These are phyloP conservation scores for Aegithalos caudatus DNA, from an alignment of 2,113 vertebrate genomes.

Conservation along the genomic window DNA sequence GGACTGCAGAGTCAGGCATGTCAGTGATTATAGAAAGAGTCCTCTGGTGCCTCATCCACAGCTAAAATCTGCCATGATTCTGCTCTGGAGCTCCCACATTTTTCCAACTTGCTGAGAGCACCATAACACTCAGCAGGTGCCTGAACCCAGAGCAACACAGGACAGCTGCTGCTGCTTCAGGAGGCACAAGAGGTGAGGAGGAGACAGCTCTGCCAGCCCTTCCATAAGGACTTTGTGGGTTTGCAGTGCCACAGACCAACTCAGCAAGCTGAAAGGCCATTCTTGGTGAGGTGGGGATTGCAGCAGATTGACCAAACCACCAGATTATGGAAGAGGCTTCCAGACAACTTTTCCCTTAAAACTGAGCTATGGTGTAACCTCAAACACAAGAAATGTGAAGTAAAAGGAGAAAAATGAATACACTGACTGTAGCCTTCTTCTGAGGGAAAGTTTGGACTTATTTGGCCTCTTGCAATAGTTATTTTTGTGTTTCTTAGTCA, in stretches of 20 bases:
- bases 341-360: not conserved
- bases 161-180: not conserved
- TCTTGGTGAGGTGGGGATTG: fast-evolving
- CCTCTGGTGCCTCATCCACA: not conserved
- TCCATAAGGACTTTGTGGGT: not conserved
- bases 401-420: not conserved
- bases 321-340: not conserved
- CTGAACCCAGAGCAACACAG: not conserved
- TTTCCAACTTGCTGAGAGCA: not conserved
- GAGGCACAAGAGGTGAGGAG: fast-evolving
- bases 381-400: not conserved
- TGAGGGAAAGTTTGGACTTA: not conserved
- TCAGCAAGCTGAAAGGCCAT: not conserved
- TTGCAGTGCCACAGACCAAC: not conserved
- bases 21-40: not conserved
- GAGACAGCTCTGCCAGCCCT: not conserved
- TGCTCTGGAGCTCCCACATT: not conserved
- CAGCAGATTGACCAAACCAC: not conserved
- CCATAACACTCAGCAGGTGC: not conserved
- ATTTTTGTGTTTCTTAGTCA: not conserved
- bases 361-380: not conserved
- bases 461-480: not conserved
- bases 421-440: not conserved
- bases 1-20: not conserved
- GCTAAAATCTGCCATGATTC: not conserved